A percentile compares a stretch with the other conserved stretches of the same genome.
These are phyloP conservation scores for Diaprepes abbreviatus DNA, from an alignment of 2,888 invertebrate genomes.

Conservation along the genomic window DNA sequence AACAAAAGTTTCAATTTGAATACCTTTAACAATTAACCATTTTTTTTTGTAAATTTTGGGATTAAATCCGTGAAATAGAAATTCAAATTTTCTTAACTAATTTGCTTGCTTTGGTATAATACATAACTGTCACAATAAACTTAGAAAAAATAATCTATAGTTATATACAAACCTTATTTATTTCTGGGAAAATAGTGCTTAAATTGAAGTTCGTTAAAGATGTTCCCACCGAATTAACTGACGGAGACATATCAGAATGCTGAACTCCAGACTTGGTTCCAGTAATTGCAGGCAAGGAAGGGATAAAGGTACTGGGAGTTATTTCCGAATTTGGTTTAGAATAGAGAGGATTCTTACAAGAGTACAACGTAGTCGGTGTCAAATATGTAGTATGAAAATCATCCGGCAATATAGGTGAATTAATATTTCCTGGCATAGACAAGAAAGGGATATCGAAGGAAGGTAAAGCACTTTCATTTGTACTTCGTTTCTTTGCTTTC, in stretches of 20 bases:
- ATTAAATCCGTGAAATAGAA: not conserved
- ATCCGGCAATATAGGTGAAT: constrained; percentile 66
- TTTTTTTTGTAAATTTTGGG: not conserved
- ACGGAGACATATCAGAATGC: constrained; percentile 62
- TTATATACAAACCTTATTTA: constrained; percentile 70
- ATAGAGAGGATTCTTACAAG: constrained; percentile 65
- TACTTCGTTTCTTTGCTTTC: constrained; percentile 58
- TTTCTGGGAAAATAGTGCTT: constrained; percentile 88
- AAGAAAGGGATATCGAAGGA: constrained; percentile 65
- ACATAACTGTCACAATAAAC: too few relatives aligned
- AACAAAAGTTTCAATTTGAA: too few relatives aligned
- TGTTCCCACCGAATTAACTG: constrained; percentile 65
- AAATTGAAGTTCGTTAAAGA: constrained; percentile 84
- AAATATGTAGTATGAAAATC: constrained; percentile 65
- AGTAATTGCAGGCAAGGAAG: constrained; percentile 27
- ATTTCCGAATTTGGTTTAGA: constrained; percentile 60
- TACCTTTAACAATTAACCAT: too few relatives aligned
- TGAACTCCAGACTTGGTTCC: constrained; percentile 54
- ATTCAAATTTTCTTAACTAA: not conserved
- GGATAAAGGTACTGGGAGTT: constrained; percentile 55
- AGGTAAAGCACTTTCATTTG: constrained; percentile 56
- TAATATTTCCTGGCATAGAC: constrained; percentile 64
- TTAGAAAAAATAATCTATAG: too few relatives aligned
- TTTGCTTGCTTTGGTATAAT: too few relatives aligned
- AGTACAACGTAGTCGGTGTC: constrained; percentile 62